These are phyloP conservation scores for Luffia ferchaultella DNA, from an alignment of 2,888 invertebrate genomes.

Conservation along the genomic window DNA sequence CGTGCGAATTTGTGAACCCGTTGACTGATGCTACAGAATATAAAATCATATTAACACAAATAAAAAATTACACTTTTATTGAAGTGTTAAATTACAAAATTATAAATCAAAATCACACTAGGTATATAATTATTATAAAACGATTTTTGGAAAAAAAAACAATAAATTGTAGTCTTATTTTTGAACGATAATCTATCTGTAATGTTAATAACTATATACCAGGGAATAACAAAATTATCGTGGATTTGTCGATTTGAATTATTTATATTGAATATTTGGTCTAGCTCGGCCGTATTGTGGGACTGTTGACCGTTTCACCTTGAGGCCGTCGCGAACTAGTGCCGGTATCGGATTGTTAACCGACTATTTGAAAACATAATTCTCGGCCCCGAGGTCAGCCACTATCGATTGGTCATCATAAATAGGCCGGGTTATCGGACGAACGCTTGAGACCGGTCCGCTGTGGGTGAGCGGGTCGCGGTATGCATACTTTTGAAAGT, in stretches of 20 bases:
- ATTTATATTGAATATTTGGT: constrained; percentile 51
- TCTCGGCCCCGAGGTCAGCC: background rate
- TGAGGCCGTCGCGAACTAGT: background rate
- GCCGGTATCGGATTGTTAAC: background rate
- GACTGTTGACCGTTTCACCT: constrained; percentile 52
- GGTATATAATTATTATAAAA: no score
- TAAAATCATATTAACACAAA: no score
- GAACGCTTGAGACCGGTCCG: constrained; percentile 41
- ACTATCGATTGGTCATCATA: constrained; percentile 18
- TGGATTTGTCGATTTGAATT: constrained; percentile 20
- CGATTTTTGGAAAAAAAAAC: no score
- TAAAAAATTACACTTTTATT: no score
- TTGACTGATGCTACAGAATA: no score
- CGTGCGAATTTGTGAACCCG: no score
- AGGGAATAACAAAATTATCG: no score
- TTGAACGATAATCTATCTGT: no score
- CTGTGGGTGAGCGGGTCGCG: constrained; percentile 64
- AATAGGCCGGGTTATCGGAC: constrained; percentile 32
- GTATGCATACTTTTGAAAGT: constrained; percentile 63
- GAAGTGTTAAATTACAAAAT: no score
- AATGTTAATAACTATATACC: no score
- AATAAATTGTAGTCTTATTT: no score
- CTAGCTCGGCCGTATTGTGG: constrained; percentile 44
- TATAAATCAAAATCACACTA: no score
- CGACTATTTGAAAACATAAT: background rate